Base-by-base conservation (phyloP, 2,797 vertebrate species). In the Melanotaenia trifasciata region DNA sequence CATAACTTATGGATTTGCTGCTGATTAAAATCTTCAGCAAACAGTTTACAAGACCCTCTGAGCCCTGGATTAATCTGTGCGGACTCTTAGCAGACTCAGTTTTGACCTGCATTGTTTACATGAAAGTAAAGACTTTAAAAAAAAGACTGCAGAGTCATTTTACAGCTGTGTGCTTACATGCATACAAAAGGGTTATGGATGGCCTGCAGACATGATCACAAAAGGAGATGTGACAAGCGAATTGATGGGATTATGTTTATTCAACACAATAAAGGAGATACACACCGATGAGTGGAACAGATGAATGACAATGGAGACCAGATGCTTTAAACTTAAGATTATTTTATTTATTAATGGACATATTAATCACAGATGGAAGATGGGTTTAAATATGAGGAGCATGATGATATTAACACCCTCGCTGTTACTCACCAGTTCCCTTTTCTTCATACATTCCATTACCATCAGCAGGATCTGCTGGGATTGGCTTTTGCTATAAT, bases 381-480 rank as follows among this genome's bases (percentile, higher is more conserved):
- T 40, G 38, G n/a, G 0, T 24, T 64, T 47, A 50, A 68, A 74
- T n/a, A 58, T 10, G n/a, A 60, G 40, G n/a, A 54, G 32, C 10
- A 16, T 70, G 5, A 56, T 59, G 5, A 64, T 54, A 51, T 26
- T 1, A 7, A 54, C 22, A 60, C 9, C 5, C 40, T 58, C 4
- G 6, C 13, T 56, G 61, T 53, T 57, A 96, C 97, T 99, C 91
- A 99, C 98, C 76, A 99, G 95, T 76, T 98, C 98, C 82, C 97
- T 97, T 91, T 96, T 99, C 87, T 98, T 99, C 98, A 99, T 99
- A 89, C 98, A 99, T 83, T 99, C 98, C 95, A 97, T 96, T 22
- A 98, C 94, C 91, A 99, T 95, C n/a, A 96, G 76, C 9, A 99
- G 95, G 70, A 99, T 95, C 87, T 99, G 98, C 74, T 97, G 96